phyloP scores from a whole-genome alignment of 2,888 invertebrate genomes.

The Limnephilus marmoratus region DNA sequence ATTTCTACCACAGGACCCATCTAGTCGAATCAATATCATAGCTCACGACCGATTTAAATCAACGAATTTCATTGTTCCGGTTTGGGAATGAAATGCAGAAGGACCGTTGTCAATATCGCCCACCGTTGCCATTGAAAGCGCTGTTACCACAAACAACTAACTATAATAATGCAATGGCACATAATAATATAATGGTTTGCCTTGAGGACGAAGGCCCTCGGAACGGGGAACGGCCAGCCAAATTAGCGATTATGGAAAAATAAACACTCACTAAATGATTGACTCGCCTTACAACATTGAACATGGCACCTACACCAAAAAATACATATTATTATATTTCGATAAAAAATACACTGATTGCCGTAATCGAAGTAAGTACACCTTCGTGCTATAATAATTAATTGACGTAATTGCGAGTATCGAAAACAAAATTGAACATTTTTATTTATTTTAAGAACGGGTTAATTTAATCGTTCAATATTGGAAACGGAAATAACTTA shows the following conservation, averaged over 20 bases:
- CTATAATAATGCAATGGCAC: not conserved
- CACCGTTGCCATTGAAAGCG: slow-evolving; percentile 29
- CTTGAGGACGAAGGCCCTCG: slow-evolving; percentile 34
- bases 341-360: not conserved
- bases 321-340: not conserved
- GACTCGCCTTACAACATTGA: not conserved
- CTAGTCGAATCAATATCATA: not conserved
- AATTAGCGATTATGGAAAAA: not conserved
- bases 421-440: not conserved
- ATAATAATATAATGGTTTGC: not conserved
- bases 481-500: too few species aligned
- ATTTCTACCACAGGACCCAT: not conserved
- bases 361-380: not conserved
- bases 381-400: not conserved
- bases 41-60: not conserved
- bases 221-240: not conserved
- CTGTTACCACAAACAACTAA: not conserved
- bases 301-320: not conserved
- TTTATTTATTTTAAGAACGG: too few species aligned
- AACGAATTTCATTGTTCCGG: slow-evolving; percentile 31
- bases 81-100: slow-evolving; percentile 8
- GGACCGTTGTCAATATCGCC: slow-evolving; percentile 25
- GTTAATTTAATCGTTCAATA: too few species aligned
- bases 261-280: not conserved
- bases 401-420: not conserved